These are phyloP conservation scores for Paradoxurus hermaphroditus DNA, from an alignment of 2,113 vertebrate genomes.

Conservation along the genomic window DNA sequence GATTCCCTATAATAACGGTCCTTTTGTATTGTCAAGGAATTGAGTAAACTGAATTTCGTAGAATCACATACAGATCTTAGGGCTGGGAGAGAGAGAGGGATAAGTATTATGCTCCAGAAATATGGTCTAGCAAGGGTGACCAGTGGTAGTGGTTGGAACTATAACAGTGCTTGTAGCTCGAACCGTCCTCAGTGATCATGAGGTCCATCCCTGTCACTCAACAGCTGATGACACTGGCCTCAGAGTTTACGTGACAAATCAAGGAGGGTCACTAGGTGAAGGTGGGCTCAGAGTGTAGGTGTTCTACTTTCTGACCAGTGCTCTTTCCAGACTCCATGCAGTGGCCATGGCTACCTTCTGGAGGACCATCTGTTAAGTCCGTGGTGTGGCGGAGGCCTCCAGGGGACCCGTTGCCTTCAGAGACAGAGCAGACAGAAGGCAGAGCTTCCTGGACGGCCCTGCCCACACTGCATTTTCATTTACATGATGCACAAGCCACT, in stretches of 20 bases:
- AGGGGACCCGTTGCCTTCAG: background rate
- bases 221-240: background rate
- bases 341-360: background rate
- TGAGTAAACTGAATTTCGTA: background rate
- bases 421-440: background rate
- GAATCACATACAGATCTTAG: background rate
- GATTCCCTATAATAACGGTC: background rate
- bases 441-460: background rate
- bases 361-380: background rate
- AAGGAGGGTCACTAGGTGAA: background rate
- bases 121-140: background rate
- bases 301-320: background rate
- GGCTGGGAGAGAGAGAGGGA: background rate
- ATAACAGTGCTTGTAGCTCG: too few species aligned
- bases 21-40: background rate
- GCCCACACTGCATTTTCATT: background rate
- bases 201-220: background rate
- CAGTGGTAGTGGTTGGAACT: background rate
- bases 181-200: background rate
- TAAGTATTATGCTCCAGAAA: background rate
- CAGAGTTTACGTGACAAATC: background rate
- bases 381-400: background rate
- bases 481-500: background rate
- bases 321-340: background rate
- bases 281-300: background rate